A percentile compares a stretch with the other conserved stretches of the same genome.
phyloP scores from a whole-genome alignment of 2,888 invertebrate species.

The Anthrax anthrax region DNA sequence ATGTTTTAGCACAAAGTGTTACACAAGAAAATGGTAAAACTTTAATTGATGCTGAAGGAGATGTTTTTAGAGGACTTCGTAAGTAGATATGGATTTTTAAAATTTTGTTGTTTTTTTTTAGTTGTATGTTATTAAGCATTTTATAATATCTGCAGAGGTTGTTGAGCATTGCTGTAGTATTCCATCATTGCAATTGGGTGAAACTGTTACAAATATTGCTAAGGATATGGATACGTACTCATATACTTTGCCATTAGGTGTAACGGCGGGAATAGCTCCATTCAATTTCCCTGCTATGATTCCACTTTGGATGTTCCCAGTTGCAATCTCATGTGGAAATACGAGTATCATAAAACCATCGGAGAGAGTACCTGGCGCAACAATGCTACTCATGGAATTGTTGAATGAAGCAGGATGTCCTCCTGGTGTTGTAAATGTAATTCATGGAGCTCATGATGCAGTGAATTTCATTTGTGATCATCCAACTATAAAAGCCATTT shows the following conservation, averaged over 20 bases:
- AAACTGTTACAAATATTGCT: conserved; percentile 64
- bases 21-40: conserved; percentile 97
- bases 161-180: conserved; percentile 95
- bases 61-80: conserved; percentile 94
- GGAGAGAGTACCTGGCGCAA: conserved; percentile 94
- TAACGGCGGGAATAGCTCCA: conserved; percentile 85
- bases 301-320: conserved; percentile 90
- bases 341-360: conserved; percentile 92
- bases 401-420: conserved; percentile 90
- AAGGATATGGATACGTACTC: conserved; percentile 96
- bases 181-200: conserved; percentile 83
- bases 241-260: conserved; percentile 79
- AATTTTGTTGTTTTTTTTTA: not conserved
- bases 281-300: conserved; percentile 99
- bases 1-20: conserved; percentile 78
- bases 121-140: too few relatives aligned
- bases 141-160: conserved; percentile 49
- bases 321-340: conserved; percentile 82
- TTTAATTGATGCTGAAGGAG: conserved; percentile 91
- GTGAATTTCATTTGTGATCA: conserved; percentile 97
- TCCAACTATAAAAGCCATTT: conserved; percentile 90
- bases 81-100: too few relatives aligned
- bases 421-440: conserved; percentile 88
- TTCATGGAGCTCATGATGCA: conserved; percentile 88
- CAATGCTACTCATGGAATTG: conserved; percentile 87